Evolutionary conservation across 2,113 vertebrate genomes (phyloP), one percentile per base, ranked within the genome.

Genomic region (Micromys minutus): DNA sequence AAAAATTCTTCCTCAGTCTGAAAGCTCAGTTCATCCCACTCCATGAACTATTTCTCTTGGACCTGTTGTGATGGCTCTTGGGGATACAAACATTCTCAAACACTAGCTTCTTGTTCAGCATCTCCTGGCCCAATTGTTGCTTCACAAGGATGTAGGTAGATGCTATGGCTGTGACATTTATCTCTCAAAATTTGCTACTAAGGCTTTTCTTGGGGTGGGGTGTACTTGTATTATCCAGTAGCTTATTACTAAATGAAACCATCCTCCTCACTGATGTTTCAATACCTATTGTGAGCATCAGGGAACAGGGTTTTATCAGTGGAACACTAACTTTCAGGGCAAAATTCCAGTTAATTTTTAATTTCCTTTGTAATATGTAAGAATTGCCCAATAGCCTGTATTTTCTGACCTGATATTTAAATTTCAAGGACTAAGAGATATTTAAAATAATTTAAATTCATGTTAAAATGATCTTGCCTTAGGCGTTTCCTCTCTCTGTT

Each of bases 251-350:
- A 57, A 89, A 29, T 42, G 21, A 84, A 87, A 29, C 80, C 11
- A 31, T 84, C 93, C 12, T 80, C 10, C 42, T 31, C 8, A 31
- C 34, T 50, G 11, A 71, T 29, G 42, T 84, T 72, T 69, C 77
- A 9, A 47, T 19, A 6, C 42, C 63, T 55, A 36, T 52, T 72
- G 15, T 59, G 47, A 80, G 55, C 6, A 21, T 8, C 7, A 45
- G 12, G 55, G 29, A 13, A 65, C 57, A 9, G 22, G 0, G 2
- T 55, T 31, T 11, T 4, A 8, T 52, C 45, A 22, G n/a, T 0
- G 45, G 31, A 55, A 63, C 21, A 0, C 29, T 34, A 34, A 24
- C n/a, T 85, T 74, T 15, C 9, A 12, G 36, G 7, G 72, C n/a
- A 74, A 74, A 42, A 26, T 42, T 26, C 1, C 1, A 7, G 34